A percentile compares a stretch with the other conserved stretches of the same genome.
These are phyloP conservation scores for Drosophila atripex DNA, from an alignment of 2,888 invertebrate species.

Conservation along the genomic window DNA sequence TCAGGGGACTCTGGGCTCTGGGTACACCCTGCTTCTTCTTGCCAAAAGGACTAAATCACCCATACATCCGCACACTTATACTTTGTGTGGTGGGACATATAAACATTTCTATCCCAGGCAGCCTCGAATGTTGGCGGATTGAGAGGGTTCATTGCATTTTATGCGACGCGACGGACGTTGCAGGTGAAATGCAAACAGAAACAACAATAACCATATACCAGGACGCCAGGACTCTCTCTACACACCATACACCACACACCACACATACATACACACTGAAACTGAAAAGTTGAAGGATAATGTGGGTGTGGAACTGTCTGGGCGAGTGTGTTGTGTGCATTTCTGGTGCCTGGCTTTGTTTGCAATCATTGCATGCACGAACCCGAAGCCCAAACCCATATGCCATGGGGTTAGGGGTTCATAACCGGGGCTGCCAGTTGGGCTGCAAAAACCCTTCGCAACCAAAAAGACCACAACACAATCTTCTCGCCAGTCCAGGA, in stretches of 20 bases:
- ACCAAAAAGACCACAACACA: slow-evolving; percentile 76
- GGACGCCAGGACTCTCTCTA: slow-evolving; percentile 53
- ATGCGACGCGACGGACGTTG: slow-evolving; percentile 76
- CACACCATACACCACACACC: slow-evolving; percentile 29
- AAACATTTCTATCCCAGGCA: slow-evolving; percentile 42
- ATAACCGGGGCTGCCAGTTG: slow-evolving; percentile 7
- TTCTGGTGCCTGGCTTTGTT: slow-evolving; percentile 55
- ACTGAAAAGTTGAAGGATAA: slow-evolving; percentile 10
- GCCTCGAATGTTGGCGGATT: slow-evolving; percentile 39
- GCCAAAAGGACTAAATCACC: slow-evolving; percentile 23
- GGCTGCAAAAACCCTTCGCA: slow-evolving; percentile 65
- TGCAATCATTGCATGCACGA: slow-evolving; percentile 56
- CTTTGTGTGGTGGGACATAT: slow-evolving; percentile 9
- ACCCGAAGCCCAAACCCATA: slow-evolving; percentile 21
- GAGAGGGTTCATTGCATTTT: slow-evolving; percentile 76
- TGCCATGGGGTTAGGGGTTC: background rate
- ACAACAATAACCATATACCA: slow-evolving; percentile 35
- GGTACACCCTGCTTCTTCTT: background rate
- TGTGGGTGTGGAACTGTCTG: slow-evolving; percentile 23
- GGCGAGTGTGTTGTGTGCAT: slow-evolving; percentile 28
- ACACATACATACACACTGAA: background rate
- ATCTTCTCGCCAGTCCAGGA: slow-evolving; percentile 68
- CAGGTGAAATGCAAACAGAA: slow-evolving; percentile 73
- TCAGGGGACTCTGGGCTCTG: slow-evolving; percentile 12
- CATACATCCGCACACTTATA: slow-evolving; percentile 8